Evolutionary conservation across 2,113 vertebrate species (phyloP).

Genomic region (Trichomycterus rosablanca): DNA sequence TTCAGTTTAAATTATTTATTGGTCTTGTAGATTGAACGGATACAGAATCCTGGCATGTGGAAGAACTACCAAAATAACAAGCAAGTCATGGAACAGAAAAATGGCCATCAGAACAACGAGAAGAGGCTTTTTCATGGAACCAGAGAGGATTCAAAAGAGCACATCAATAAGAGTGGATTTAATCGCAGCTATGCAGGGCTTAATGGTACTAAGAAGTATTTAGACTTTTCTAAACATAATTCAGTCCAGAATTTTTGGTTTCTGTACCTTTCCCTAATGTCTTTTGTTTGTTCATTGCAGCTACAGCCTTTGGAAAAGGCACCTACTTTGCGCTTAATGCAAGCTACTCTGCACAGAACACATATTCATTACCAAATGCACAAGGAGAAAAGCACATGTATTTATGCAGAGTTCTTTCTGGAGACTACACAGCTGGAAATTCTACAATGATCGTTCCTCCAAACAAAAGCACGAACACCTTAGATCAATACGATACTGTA

Average conservation of each 20-base stretch:
- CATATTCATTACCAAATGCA: slow-evolving; percentile 60
- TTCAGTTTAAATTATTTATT: neutral
- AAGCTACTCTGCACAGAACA: slow-evolving; percentile 58
- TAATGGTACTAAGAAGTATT: slow-evolving; percentile 60
- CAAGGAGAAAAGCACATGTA: slow-evolving; percentile 70
- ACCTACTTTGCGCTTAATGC: slow-evolving; percentile 78
- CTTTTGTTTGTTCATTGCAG: slow-evolving; percentile 55
- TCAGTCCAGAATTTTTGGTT: neutral
- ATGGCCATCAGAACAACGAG: slow-evolving; percentile 60
- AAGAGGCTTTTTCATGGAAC: slow-evolving; percentile 67
- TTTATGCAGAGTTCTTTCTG: slow-evolving; percentile 73
- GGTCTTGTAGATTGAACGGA: slow-evolving; percentile 64
- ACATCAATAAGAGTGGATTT: slow-evolving; percentile 62
- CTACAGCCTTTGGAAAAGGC: slow-evolving; percentile 64
- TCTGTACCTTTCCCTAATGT: neutral
- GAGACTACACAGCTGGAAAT: slow-evolving; percentile 56
- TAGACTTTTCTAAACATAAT: neutral
- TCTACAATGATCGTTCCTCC: slow-evolving; percentile 55
- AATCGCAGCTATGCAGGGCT: slow-evolving; percentile 67
- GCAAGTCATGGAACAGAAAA: slow-evolving; percentile 55
- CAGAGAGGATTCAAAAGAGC: slow-evolving; percentile 22
- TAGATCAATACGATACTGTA: slow-evolving; percentile 69
- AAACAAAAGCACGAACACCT: slow-evolving; percentile 39
- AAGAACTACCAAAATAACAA: slow-evolving; percentile 59
- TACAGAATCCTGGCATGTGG: slow-evolving; percentile 65